Conservation (phyloP, 37 sponge, comb jelly and placozoan genomes). For the Aphrocallistes beatrix region DNA sequence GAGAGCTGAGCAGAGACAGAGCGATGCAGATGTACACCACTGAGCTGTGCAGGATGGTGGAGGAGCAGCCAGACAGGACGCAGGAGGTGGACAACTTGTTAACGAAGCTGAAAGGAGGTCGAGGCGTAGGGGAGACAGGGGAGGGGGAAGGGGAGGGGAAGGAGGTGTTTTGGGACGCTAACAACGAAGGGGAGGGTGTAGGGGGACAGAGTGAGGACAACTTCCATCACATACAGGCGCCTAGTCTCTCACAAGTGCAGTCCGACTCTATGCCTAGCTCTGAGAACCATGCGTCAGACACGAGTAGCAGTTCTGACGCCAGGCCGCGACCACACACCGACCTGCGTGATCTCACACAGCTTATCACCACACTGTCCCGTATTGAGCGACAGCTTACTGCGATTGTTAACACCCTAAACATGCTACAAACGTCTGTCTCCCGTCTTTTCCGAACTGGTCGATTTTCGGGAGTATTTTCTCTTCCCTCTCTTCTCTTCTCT, state of each 20-base stretch:
- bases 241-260: background rate
- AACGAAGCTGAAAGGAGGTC: background rate
- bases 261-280: background rate
- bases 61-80: background rate
- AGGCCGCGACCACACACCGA: background rate
- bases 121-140: background rate
- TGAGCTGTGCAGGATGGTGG: background rate
- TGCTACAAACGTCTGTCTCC: background rate
- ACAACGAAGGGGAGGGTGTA: background rate
- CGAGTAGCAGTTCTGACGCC: background rate
- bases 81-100: background rate
- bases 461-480: background rate
- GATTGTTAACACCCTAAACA: background rate
- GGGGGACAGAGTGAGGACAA: background rate
- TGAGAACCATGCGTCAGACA: background rate
- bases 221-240: background rate
- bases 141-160: background rate
- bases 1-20: background rate
- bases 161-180: slow-evolving; percentile 10
- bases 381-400: background rate
- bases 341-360: background rate
- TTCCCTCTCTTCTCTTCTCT: background rate
- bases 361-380: background rate
- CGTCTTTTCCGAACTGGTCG: background rate
- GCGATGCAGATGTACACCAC: background rate